Evolutionary conservation across 2,797 vertebrate genomes (phyloP).

Genomic region (Nannoperca australis): DNA sequence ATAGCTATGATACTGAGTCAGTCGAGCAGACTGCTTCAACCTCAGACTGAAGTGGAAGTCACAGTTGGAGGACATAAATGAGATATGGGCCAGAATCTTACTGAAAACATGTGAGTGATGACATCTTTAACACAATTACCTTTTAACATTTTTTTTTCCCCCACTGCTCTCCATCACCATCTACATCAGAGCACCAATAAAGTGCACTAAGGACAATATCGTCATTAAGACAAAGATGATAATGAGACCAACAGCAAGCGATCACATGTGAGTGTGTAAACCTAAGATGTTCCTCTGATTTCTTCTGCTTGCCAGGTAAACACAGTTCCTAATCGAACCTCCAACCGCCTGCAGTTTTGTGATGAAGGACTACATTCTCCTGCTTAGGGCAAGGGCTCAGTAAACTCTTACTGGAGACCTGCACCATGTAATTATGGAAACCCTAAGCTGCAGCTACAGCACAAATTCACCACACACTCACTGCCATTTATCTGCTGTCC

Average conservation of each 20-base stretch:
- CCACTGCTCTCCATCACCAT: constrained; percentile 3
- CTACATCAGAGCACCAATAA: background rate
- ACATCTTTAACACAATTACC: constrained; percentile 29
- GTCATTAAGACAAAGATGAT: constrained; percentile 15
- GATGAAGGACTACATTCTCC: constrained; percentile 70
- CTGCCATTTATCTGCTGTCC: constrained; percentile 69
- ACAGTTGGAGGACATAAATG: constrained; percentile 30
- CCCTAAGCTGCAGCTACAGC: constrained; percentile 81
- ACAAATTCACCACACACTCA: constrained; percentile 79
- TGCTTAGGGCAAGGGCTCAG: constrained; percentile 67
- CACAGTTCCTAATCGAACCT: constrained; percentile 49
- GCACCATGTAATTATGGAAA: constrained; percentile 80
- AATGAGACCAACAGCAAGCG: background rate
- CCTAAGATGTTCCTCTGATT: constrained; percentile 29
- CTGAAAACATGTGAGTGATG: constrained; percentile 36
- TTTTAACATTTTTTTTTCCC: constrained; percentile 1
- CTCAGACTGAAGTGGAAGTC: constrained; percentile 24
- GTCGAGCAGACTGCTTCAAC: constrained; percentile 17
- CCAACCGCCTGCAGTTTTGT: constrained; percentile 71
- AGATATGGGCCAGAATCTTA: constrained; percentile 42
- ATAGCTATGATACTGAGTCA: constrained; percentile 29
- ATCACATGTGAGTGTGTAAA: constrained; percentile 22
- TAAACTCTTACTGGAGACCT: constrained; percentile 73
- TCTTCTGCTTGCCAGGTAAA: constrained; percentile 73
- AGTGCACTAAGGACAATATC: background rate